phyloP scores from a whole-genome alignment of 2,113 vertebrate species.

The Brachypodius melanocephalos region DNA sequence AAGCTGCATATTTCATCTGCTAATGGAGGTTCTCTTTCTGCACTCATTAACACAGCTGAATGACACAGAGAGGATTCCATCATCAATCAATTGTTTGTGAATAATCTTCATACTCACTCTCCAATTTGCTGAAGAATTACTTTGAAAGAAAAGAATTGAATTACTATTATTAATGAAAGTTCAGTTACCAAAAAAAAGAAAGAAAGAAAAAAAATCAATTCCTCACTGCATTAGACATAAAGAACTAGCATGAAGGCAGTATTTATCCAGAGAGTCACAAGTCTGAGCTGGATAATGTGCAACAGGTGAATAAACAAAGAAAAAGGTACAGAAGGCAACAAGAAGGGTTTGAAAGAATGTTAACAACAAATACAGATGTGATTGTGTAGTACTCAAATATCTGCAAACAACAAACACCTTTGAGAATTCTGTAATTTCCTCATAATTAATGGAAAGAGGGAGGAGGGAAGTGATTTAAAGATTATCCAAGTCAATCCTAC shows the following conservation, averaged over 20 bases:
- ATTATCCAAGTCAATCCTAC: neutral
- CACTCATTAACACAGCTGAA: constrained; percentile 38
- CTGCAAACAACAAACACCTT: neutral
- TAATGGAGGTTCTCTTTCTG: constrained; percentile 34
- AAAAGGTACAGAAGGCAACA: neutral
- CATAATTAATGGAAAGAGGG: neutral
- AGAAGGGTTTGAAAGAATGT: neutral
- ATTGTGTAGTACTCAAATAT: neutral
- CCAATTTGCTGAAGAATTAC: constrained; percentile 49
- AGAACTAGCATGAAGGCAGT: neutral
- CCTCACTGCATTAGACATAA: neutral
- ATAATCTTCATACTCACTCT: constrained; percentile 38
- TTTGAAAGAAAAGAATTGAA: constrained; percentile 41
- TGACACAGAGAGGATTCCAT: constrained; percentile 39
- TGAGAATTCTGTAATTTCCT: neutral
- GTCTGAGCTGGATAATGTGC: neutral
- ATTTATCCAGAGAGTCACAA: neutral
- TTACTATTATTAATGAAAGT: constrained; percentile 53
- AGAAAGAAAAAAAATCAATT: neutral
- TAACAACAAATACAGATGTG: neutral
- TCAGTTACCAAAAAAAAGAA: neutral
- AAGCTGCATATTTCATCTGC: constrained; percentile 36
- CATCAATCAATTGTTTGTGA: constrained; percentile 50
- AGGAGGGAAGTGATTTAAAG: neutral
- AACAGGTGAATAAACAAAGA: constrained; percentile 30